phyloP scores from a whole-genome alignment of 2,797 vertebrate genomes.

The Uromys caudimaculatus region DNA sequence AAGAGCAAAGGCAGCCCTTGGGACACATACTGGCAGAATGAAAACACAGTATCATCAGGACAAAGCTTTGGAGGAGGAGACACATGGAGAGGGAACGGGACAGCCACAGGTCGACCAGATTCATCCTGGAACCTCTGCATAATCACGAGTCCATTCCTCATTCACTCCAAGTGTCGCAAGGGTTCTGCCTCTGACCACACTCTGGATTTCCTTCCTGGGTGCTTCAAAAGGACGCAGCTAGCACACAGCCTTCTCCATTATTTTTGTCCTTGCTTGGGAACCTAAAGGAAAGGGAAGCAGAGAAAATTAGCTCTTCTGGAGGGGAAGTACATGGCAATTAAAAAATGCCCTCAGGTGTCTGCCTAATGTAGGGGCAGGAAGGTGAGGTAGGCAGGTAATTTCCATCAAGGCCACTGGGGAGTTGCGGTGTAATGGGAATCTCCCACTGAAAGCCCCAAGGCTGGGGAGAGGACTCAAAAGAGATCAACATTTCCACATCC shows the following conservation, averaged over 20 bases:
- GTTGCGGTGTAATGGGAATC: constrained; percentile 72
- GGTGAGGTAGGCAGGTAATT: constrained; percentile 67
- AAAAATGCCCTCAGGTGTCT: constrained; percentile 49
- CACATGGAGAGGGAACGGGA: constrained; percentile 98
- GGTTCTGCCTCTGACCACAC: constrained; percentile 82
- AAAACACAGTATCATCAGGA: constrained; percentile 99
- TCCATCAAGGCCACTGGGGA: constrained; percentile 65
- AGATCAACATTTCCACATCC: constrained; percentile 45
- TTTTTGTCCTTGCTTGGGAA: constrained; percentile 75
- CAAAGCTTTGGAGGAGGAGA: constrained; percentile 98
- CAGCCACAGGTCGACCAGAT: constrained; percentile 98
- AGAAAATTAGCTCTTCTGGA: constrained; percentile 58
- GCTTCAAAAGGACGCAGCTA: constrained; percentile 72
- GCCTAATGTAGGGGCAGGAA: background rate
- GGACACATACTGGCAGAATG: constrained; percentile 99
- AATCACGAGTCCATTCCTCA: constrained; percentile 92
- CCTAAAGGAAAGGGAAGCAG: constrained; percentile 81
- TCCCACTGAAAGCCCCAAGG: constrained; percentile 69
- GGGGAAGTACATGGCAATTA: background rate
- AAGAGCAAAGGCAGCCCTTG: constrained; percentile 96
- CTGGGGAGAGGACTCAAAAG: constrained; percentile 46
- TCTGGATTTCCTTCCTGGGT: constrained; percentile 77
- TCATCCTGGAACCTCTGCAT: constrained; percentile 95
- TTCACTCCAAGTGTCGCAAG: constrained; percentile 87
- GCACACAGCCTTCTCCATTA: constrained; percentile 83